Conservation (phyloP, 1,140 invertebrate species). For the Mizuhopecten yessoensis region DNA sequence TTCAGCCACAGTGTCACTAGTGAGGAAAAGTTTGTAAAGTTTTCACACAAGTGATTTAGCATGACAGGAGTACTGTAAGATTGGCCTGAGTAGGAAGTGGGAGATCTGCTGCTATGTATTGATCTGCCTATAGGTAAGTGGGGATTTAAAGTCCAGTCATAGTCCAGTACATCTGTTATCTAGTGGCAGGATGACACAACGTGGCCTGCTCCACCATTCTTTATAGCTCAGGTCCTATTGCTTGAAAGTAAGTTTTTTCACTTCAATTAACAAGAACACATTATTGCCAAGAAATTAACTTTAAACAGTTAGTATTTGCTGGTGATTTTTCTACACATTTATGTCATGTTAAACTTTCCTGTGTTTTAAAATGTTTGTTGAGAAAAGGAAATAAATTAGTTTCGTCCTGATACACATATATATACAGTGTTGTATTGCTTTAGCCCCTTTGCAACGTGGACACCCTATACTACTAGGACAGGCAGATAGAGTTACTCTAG, state of each 20-base stretch:
- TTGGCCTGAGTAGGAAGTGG: not conserved
- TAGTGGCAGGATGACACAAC: not conserved
- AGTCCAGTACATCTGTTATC: not conserved
- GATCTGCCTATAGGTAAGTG: not conserved
- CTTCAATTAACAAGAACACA: not conserved
- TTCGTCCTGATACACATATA: not conserved
- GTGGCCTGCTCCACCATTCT: constrained; percentile 29
- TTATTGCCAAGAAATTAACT: not conserved
- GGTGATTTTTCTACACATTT: not conserved
- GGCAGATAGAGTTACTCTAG: not conserved
- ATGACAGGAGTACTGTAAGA: not conserved
- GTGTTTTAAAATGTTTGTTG: not conserved
- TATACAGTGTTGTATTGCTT: not conserved
- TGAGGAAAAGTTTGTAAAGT: constrained; percentile 25
- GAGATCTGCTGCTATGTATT: not conserved
- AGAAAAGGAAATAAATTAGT: not conserved
- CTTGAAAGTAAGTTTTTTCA: not conserved
- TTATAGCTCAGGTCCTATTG: not conserved
- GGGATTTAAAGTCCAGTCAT: not conserved
- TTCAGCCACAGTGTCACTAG: constrained; percentile 6
- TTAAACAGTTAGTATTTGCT: no score
- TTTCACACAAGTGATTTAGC: not conserved
- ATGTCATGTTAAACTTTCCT: not conserved
- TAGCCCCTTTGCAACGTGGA: not conserved
- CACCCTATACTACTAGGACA: not conserved